Evolutionary conservation across 2,113 vertebrate genomes (phyloP).

Genomic region (Rostratula benghalensis): DNA sequence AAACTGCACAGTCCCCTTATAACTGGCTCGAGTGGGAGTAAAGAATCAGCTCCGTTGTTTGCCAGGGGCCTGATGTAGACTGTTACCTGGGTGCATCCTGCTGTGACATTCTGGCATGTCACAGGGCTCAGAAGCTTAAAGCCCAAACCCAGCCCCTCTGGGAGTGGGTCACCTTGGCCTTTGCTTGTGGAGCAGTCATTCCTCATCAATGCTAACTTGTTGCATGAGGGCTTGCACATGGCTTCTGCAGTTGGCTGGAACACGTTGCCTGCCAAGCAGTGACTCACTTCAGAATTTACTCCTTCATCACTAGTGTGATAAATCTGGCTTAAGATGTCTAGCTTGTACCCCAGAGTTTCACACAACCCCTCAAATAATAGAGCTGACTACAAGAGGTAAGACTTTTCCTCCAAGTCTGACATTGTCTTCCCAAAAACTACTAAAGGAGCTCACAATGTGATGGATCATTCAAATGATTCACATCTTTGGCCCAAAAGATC

Average conservation of each 20-base stretch:
- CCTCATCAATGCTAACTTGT: not conserved
- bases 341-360: not conserved
- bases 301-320: not conserved
- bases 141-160: not conserved
- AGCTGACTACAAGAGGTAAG: not conserved
- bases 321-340: not conserved
- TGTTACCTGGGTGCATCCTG: not conserved
- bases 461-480: not conserved
- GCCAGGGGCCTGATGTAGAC: not conserved
- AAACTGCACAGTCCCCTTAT: not conserved
- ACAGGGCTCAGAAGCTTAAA: not conserved
- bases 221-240: not conserved
- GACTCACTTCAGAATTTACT: not conserved
- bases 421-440: not conserved
- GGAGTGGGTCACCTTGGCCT: not conserved
- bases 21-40: not conserved
- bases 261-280: not conserved
- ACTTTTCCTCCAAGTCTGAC: not conserved
- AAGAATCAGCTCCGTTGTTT: not conserved
- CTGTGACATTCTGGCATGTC: fast-evolving
- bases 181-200: not conserved
- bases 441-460: not conserved
- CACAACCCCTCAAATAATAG: not conserved
- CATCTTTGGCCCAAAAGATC: not conserved
- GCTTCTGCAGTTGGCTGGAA: not conserved